Evolutionary conservation across 92 coral and sea anemone species (phyloP), one percentile per base, ranked within the genome.

Genomic region (Palythoa grandis): DNA sequence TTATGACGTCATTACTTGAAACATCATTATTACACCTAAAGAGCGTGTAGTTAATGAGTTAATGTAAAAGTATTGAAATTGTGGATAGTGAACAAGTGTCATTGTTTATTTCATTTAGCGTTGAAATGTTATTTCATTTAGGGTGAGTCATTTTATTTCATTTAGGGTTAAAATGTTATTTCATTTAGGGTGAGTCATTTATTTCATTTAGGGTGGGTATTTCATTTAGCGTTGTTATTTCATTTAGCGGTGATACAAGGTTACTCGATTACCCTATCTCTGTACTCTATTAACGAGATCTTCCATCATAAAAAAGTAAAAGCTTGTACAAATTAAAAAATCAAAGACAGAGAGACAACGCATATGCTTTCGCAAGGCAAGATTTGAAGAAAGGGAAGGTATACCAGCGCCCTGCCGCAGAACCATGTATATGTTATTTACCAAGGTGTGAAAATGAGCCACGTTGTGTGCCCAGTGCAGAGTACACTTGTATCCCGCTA

Each of bases 71-170:
- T 76, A 53, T 76, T 53, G 66, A 76, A 23, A 52, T 22, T 76
- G 80, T 76, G 65, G 20, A 76, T 76, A 7, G 66, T 52, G 80
- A 76, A 1, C 66, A 54, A 73, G 60, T 73, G 57, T 73, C 78
- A 73, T 47, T 17, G 15, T 76, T 76, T 76, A 76, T 76, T 76
- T 76, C 43, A 76, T 76, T 76, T 52, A 76, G 80, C 67, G 66
- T 76, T 76, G 80, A 76, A 76, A 19, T 29, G 80, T 52, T 52
- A 52, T 76, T 76, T 76, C 80, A 76, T 76, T 40, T 72, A 72
- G 77, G 77, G 77, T 43, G 77, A 72, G 77, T 72, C 77, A 72
- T 40, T 72, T 72, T 76, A 52, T 52, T 76, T 76, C 80, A 53
- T 76, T 76, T 76, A 76, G 79, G 61, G 61, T 74, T 50, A 50